Evolutionary conservation across 1,140 invertebrate species (phyloP), one percentile per base, ranked within the genome.

Genomic region (Drosophila sp.): DNA sequence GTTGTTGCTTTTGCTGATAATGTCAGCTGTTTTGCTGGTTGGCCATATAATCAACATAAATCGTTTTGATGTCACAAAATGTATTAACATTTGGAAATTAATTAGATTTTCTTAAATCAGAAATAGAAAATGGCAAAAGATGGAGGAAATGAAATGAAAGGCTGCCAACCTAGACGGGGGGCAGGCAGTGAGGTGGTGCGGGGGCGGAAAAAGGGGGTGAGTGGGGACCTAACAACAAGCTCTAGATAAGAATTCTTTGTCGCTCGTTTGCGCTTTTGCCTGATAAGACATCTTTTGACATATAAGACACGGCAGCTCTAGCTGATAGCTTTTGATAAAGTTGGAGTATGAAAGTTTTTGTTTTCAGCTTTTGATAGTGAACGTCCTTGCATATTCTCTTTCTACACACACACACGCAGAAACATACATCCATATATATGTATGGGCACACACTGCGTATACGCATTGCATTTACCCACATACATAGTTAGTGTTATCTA

Each of bases 241-340:
- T 32, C 30, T 27, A 76, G 83, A 87, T 86, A 87, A 87, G 79
- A 69, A 50, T 35, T 75, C 40, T 25, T n/a, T 27, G 25, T 44
- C 38, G 41, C 23, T 60, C 58, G 70, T 58, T 55, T 66, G 47
- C 6, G 41, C 41, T 63, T 55, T 60, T 40, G 56, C 54, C 55
- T 72, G 83, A 86, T 86, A 86, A 86, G 79, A 70, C 84, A 87
- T 83, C 79, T 87, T 70, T 76, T 87, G 75, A 82, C 75, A 79
- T 35, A 66, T 35, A 66, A 71, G 64, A 71, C 67, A 75, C 62
- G 64, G 44, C 55, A 65, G 57, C 60, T 58, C 64, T 38, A 62
- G 27, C 76, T 79, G 81, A 85, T 85, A 86, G 79, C 62, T 55
- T 64, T 47, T 72, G 84, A 79, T 61, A 68, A 70, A 66, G 50